These are phyloP conservation scores for Dendroctonus valens DNA, from an alignment of 1,140 invertebrate genomes.

Conservation along the genomic window DNA sequence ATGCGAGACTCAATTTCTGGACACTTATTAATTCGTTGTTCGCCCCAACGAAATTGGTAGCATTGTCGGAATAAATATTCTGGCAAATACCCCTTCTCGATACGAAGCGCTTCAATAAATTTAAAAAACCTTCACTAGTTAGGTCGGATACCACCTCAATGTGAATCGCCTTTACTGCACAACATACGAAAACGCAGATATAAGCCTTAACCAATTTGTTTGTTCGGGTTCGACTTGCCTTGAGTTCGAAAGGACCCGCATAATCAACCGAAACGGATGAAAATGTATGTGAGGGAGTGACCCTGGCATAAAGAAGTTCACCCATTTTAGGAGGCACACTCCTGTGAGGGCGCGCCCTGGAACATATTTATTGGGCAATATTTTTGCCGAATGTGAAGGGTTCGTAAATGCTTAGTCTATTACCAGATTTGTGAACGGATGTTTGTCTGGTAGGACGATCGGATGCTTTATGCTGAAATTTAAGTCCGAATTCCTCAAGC, in stretches of 20 bases:
- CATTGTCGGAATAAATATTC: slow-evolving; percentile 38
- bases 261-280: slow-evolving; percentile 33
- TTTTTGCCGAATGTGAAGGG: not conserved
- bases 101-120: slow-evolving; percentile 42
- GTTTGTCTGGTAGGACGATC: not conserved
- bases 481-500: not conserved
- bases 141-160: slow-evolving; percentile 7
- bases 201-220: slow-evolving; percentile 9
- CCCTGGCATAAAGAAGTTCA: slow-evolving; percentile 42
- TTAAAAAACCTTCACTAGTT: slow-evolving; percentile 8
- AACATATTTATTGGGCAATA: not conserved
- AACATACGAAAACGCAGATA: slow-evolving; percentile 18
- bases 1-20: too few relatives aligned
- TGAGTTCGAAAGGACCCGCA: slow-evolving; percentile 23
- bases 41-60: slow-evolving; percentile 8
- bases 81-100: slow-evolving; percentile 39
- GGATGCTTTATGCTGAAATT: not conserved
- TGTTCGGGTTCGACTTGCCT: not conserved
- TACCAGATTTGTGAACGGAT: not conserved
- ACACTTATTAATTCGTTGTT: slow-evolving; percentile 10
- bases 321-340: slow-evolving; percentile 38
- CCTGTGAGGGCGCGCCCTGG: not conserved
- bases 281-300: slow-evolving; percentile 43
- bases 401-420: not conserved
- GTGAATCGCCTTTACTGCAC: slow-evolving; percentile 18